Percentiles rank a stretch among this genome's conserved stretches.
phyloP scores from a whole-genome alignment of 2,797 vertebrate genomes.

The Typhlichthys eigenmanni region DNA sequence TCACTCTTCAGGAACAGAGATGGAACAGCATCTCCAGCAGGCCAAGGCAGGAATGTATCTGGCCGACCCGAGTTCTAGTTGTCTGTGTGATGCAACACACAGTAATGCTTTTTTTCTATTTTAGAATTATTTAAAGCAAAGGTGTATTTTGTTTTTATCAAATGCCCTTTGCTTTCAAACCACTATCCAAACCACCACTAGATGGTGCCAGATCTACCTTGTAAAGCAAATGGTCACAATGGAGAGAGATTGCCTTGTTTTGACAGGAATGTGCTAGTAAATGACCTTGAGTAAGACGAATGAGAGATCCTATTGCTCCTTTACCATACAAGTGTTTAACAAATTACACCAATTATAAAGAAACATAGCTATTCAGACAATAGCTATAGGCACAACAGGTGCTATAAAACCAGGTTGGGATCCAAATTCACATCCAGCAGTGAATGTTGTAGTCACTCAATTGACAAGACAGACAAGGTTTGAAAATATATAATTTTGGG shows the following conservation, averaged over 20 bases:
- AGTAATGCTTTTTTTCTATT: background rate
- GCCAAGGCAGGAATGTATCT: slow-evolving; percentile 53
- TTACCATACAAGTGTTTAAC: slow-evolving; percentile 57
- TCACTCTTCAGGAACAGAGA: slow-evolving; percentile 33
- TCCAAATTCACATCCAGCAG: slow-evolving; percentile 15
- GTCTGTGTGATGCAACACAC: background rate
- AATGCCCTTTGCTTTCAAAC: background rate
- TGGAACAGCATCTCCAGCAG: slow-evolving; percentile 55
- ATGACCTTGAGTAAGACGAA: slow-evolving; percentile 60
- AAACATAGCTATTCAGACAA: slow-evolving; percentile 42
- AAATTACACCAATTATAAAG: slow-evolving; percentile 57
- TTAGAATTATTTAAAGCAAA: slow-evolving; percentile 7
- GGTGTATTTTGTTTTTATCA: background rate
- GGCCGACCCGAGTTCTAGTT: slow-evolving; percentile 41
- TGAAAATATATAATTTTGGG: slow-evolving; percentile 12
- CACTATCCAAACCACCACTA: slow-evolving; percentile 64
- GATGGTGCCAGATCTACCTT: slow-evolving; percentile 78
- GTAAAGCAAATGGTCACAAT: slow-evolving; percentile 27
- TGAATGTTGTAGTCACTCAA: slow-evolving; percentile 1
- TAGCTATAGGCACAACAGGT: slow-evolving; percentile 36
- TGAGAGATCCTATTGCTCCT: slow-evolving; percentile 66
- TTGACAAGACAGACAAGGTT: slow-evolving; percentile 21
- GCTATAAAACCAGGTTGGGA: slow-evolving; percentile 17
- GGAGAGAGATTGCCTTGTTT: slow-evolving; percentile 34
- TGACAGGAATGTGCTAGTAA: slow-evolving; percentile 44